Evolutionary conservation across 2,113 vertebrate species (phyloP).

Genomic region (Oxygymnocypris stewartii): DNA sequence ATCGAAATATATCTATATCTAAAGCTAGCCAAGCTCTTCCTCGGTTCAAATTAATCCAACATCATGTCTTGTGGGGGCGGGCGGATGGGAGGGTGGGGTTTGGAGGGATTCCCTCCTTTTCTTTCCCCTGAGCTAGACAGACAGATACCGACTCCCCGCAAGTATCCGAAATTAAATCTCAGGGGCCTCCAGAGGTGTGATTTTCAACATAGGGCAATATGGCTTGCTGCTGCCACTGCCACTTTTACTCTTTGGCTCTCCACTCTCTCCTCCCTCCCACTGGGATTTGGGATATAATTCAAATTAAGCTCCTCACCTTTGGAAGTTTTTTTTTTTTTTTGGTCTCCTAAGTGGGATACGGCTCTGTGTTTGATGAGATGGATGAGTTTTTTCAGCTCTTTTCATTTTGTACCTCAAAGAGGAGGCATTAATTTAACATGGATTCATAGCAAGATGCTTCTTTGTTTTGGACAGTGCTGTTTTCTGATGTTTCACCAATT

Average conservation of each 20-base stretch:
- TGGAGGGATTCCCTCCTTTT: conserved; percentile 30
- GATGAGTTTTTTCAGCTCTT: no score
- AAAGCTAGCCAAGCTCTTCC: not conserved
- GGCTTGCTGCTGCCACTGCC: conserved; percentile 39
- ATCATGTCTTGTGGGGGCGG: not conserved
- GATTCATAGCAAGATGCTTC: no score
- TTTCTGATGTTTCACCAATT: no score
- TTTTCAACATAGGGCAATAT: conserved; percentile 42
- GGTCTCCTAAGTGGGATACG: no score
- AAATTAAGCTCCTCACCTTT: conserved; percentile 43
- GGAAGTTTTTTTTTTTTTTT: not conserved
- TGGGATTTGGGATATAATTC: conserved; percentile 39
- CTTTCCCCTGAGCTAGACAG: conserved; percentile 3
- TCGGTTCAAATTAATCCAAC: conserved; percentile 13
- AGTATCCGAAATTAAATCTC: conserved; percentile 36
- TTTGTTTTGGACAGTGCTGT: no score
- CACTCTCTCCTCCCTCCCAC: conserved; percentile 35
- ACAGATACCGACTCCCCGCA: conserved; percentile 10
- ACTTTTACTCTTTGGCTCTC: conserved; percentile 38
- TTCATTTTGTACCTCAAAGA: no score
- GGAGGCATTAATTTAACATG: no score
- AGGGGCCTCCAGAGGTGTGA: conserved; percentile 37
- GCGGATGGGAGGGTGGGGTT: not conserved
- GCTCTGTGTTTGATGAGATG: no score
- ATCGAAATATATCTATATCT: no score